phyloP scores from a whole-genome alignment of 2,888 invertebrate genomes.

The Ormyrus nitidulus region DNA sequence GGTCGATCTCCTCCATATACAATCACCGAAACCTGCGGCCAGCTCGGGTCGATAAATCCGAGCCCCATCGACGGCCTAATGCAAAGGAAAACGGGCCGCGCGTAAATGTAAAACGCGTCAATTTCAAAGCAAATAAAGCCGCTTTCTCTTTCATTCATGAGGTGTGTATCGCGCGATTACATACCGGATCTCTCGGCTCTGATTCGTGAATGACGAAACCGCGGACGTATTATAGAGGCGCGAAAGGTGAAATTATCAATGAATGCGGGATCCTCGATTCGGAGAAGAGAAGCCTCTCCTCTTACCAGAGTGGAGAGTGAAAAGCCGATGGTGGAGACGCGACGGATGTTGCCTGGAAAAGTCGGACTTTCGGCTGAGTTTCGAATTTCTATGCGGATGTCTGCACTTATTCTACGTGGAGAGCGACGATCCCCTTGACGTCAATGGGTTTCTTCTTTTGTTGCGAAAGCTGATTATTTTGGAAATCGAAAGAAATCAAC shows the following conservation, averaged over 20 bases:
- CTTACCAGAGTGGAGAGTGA: constrained; percentile 35
- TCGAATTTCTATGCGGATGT: constrained; percentile 36
- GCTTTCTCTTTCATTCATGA: constrained; percentile 70
- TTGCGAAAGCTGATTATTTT: background rate
- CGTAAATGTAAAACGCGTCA: constrained; percentile 26
- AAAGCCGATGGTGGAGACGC: background rate
- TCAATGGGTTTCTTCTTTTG: background rate
- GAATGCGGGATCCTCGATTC: constrained; percentile 2
- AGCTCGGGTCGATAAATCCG: too few relatives aligned
- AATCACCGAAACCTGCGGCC: too few relatives aligned
- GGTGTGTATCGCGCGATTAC: constrained; percentile 34
- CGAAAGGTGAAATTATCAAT: constrained; percentile 39
- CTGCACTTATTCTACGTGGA: background rate
- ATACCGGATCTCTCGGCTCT: constrained; percentile 17
- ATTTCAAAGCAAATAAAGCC: constrained; percentile 59
- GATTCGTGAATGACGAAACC: constrained; percentile 26
- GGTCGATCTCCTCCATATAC: too few relatives aligned
- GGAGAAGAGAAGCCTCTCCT: background rate
- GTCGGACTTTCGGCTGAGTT: constrained; percentile 34
- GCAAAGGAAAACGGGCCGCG: too few relatives aligned
- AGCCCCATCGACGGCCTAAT: too few relatives aligned
- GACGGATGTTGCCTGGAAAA: constrained; percentile 34
- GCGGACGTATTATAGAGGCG: constrained; percentile 9
- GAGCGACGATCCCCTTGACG: background rate
- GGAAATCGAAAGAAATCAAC: too few relatives aligned